Base-by-base conservation (phyloP, 37 sponge, comb jelly and placozoan species). In the Theonella swinhoei region DNA sequence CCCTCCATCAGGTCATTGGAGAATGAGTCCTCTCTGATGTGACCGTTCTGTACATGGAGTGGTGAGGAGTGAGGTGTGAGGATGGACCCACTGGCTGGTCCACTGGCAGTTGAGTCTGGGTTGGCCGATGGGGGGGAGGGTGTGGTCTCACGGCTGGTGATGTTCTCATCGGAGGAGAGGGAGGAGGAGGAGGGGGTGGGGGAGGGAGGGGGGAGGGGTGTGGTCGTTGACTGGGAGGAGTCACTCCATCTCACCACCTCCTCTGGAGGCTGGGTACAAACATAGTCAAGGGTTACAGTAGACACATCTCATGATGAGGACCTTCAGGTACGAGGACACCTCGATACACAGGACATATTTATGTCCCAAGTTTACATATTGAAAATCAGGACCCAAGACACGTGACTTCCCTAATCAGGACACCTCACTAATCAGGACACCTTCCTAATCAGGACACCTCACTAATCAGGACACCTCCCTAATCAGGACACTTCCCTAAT, bases 231-330 rank as follows among this genome's bases (percentile, higher is more conserved):
- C 11, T 74, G 84, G 54, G 74, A 11, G 24, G 76, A 74, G 7
- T 83, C 84, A 43, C 76, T 75, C 84, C 84, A 83, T 14, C 75
- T 38, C 41, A 72, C 32, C 4, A 54, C 20, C 41, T 3, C 28
- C 40, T 72, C 74, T 23, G 22, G 41, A 35, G 34, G 54, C 54
- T 47, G 54, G 54, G 54, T 17, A 14, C 11, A 47, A 47, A 14
- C n/a, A n/a, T n/a, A n/a, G n/a, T n/a, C n/a, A n/a, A n/a, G n/a
- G n/a, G n/a, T n/a, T n/a, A n/a, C n/a, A n/a, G n/a, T n/a, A n/a
- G n/a, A n/a, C n/a, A n/a, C n/a, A n/a, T n/a, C n/a, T n/a, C n/a
- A n/a, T n/a, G n/a, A n/a, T n/a, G n/a, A n/a, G n/a, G n/a, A n/a
- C n/a, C n/a, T n/a, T n/a, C n/a, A n/a, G n/a, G n/a, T n/a, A n/a